Evolutionary conservation across 1,140 invertebrate species (phyloP).

Genomic region (Drosophila neocordata): DNA sequence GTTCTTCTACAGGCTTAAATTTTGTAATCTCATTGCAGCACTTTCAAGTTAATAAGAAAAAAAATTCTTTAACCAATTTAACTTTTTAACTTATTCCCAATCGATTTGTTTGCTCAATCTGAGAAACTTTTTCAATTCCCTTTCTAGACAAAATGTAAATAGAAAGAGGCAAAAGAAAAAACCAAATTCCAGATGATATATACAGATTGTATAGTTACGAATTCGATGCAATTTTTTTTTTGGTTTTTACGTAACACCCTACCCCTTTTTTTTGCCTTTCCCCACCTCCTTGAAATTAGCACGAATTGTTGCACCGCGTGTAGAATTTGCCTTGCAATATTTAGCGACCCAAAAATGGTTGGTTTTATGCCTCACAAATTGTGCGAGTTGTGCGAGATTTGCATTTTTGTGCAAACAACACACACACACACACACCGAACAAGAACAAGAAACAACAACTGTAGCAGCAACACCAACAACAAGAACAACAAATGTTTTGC

Average conservation of each 20-base stretch:
- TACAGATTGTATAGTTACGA: neutral
- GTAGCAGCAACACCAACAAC: constrained; percentile 31
- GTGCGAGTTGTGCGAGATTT: constrained; percentile 21
- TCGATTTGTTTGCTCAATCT: constrained; percentile 1
- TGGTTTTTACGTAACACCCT: neutral
- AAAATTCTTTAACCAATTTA: neutral
- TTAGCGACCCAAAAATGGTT: constrained; percentile 17
- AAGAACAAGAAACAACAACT: constrained; percentile 5
- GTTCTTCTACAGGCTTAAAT: too few relatives aligned
- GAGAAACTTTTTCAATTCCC: neutral
- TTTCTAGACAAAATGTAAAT: neutral
- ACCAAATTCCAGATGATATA: neutral
- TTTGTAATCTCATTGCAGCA: too few relatives aligned
- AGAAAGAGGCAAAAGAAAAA: too few relatives aligned
- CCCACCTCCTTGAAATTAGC: constrained; percentile 18
- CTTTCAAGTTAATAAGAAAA: neutral
- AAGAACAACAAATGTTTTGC: constrained; percentile 46
- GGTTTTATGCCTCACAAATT: constrained; percentile 1
- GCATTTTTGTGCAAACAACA: constrained; percentile 41
- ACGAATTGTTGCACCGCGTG: constrained; percentile 27
- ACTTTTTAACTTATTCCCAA: neutral
- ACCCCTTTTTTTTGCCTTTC: neutral
- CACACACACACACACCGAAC: neutral
- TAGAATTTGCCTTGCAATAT: constrained; percentile 2
- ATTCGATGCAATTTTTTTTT: neutral